A percentile compares a stretch with the other conserved stretches of the same genome.
Evolutionary conservation across 1,140 invertebrate genomes (phyloP).

Genomic region (Bombus confusus): DNA sequence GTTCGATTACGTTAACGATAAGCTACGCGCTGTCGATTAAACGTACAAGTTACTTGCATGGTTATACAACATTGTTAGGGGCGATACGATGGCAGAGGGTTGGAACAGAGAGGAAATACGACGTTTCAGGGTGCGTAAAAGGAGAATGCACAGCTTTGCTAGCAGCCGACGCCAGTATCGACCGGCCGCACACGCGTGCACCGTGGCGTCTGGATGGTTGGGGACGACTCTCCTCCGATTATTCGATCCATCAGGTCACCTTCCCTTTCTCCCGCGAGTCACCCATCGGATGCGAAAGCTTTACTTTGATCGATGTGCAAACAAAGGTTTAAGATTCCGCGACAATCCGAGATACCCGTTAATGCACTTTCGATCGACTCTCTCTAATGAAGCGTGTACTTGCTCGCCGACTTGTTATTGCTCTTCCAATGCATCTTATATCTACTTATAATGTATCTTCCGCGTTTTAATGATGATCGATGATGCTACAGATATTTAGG

Average conservation of each 20-base stretch:
- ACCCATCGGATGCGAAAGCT: background rate
- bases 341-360: background rate
- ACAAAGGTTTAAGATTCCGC: background rate
- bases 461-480: no score
- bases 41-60: constrained; percentile 19
- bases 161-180: constrained; percentile 68
- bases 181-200: constrained; percentile 57
- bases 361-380: background rate
- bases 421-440: background rate
- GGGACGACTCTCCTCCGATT: constrained; percentile 46
- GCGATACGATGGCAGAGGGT: constrained; percentile 11
- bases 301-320: background rate
- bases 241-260: constrained; percentile 43
- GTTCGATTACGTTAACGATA: constrained; percentile 35
- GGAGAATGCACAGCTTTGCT: constrained; percentile 61
- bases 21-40: constrained; percentile 15
- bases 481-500: background rate
- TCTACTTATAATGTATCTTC: background rate
- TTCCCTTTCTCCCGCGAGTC: background rate
- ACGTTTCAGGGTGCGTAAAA: constrained; percentile 52
- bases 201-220: constrained; percentile 27
- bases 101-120: constrained; percentile 42
- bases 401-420: background rate
- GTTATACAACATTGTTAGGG: constrained; percentile 22
- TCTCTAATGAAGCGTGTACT: background rate